A percentile compares a stretch with the other conserved stretches of the same genome.
Conservation (phyloP, 2,888 invertebrate genomes). For the Agrotis ipsilon region DNA sequence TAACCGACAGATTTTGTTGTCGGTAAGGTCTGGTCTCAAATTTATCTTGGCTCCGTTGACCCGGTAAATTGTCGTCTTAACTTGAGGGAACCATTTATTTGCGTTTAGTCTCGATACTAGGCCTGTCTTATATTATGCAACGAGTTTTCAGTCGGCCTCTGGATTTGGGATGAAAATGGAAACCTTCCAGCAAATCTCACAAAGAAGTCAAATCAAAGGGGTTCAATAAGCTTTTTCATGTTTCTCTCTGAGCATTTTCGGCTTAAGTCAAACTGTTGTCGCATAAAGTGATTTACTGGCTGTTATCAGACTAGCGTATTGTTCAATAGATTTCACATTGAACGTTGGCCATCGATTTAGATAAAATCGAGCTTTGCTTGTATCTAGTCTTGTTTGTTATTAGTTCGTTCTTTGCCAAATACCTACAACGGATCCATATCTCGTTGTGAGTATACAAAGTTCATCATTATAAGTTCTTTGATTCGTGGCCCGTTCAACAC, state of each 20-base stretch:
- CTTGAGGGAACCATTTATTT: conserved; percentile 86
- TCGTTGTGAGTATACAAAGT: background rate
- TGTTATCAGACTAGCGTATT: conserved; percentile 53
- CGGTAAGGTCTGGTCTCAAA: conserved; percentile 79
- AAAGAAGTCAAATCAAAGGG: conserved; percentile 73
- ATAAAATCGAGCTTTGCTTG: conserved; percentile 39
- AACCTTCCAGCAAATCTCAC: conserved; percentile 72
- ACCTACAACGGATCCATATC: background rate
- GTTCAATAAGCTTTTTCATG: conserved; percentile 71
- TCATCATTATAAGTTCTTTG: conserved; percentile 18
- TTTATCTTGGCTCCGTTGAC: conserved; percentile 84
- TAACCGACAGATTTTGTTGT: conserved; percentile 79
- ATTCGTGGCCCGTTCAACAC: conserved; percentile 9
- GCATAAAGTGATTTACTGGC: conserved; percentile 49
- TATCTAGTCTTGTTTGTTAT: conserved; percentile 4
- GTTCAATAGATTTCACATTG: conserved; percentile 64
- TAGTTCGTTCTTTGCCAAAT: background rate
- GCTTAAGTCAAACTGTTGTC: conserved; percentile 62
- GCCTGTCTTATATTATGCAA: conserved; percentile 85
- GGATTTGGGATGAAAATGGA: conserved; percentile 74
- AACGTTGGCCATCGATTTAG: conserved; percentile 57
- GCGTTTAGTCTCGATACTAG: conserved; percentile 83
- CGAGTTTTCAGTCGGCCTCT: conserved; percentile 79
- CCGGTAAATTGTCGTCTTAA: conserved; percentile 87
- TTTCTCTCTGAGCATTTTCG: conserved; percentile 66